Evolutionary conservation across 2,797 vertebrate species (phyloP).

Genomic region (Mionectes olivaceus): DNA sequence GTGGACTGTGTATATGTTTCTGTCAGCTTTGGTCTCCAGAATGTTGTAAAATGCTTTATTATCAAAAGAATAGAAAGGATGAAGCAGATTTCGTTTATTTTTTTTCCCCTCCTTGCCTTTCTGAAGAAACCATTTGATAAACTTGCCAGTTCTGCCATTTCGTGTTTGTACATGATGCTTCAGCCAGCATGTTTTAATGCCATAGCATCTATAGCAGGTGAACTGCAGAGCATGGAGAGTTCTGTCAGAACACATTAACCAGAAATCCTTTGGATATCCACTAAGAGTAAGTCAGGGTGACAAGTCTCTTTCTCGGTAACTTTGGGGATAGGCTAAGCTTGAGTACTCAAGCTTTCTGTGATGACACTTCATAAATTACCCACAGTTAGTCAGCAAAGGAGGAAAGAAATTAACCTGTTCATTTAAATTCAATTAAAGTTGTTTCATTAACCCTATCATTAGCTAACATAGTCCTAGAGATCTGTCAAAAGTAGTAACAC

Average conservation of each 20-base stretch:
- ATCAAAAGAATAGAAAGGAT: not conserved
- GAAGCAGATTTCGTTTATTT: not conserved
- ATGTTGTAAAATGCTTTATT: not conserved
- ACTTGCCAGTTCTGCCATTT: not conserved
- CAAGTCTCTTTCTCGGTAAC: not conserved
- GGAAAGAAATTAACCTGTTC: not conserved
- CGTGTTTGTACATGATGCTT: not conserved
- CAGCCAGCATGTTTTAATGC: not conserved
- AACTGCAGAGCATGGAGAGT: not conserved
- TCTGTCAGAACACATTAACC: slow-evolving; percentile 21
- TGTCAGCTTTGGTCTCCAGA: not conserved
- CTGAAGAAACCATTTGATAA: not conserved
- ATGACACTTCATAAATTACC: not conserved
- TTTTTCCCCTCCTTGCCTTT: not conserved
- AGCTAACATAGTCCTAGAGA: not conserved
- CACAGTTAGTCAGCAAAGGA: not conserved
- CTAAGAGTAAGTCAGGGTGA: slow-evolving; percentile 17
- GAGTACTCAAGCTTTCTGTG: not conserved
- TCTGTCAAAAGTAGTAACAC: not conserved
- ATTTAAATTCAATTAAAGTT: too few species aligned
- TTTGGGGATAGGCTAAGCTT: not conserved
- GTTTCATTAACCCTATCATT: not conserved
- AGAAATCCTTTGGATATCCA: not conserved
- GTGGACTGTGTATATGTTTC: not conserved
- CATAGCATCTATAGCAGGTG: not conserved